Evolutionary conservation across 1,140 invertebrate genomes (phyloP), one percentile per base, ranked within the genome.

Genomic region (Holotrichia oblita): DNA sequence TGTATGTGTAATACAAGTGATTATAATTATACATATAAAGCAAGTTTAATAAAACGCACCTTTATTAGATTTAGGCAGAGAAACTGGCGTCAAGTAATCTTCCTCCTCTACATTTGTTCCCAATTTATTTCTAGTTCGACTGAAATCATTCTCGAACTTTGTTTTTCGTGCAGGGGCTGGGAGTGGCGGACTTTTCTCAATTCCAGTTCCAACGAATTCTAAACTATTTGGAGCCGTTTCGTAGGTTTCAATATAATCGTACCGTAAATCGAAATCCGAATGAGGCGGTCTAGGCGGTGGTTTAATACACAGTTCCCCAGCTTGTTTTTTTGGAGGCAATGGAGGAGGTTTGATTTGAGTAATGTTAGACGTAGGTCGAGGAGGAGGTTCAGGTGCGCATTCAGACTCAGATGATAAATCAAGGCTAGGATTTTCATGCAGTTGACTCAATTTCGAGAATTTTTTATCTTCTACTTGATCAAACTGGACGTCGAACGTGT

Each of bases 281-380:
- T 91, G 89, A 8, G 91, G 91, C 41, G 92, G 92, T 73, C 92
- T 88, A 2, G 92, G 91, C 0, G 92, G 93, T 0, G 93, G 92
- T 79, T 90, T 91, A 6, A 87, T 81, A 2, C 83, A 83, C 40
- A 85, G 79, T 73, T 85, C 84, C 40, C 80, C 80, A 27, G 81
- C 78, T 79, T 93, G 90, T 83, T 95, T 95, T 86, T 96, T 96
- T 0, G 95, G 95, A 3, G 95, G 95, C 77, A 96, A 87, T 0
- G 95, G 95, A 9, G 95, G 95, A 0, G 95, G 95, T 80, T 95
- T 90, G 73, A 91, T 89, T 87, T 85, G 88, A 86, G 84, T 90
- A 84, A 79, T 83, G 84, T 79, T 87, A 85, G 77, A 87, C n/a
- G 87, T 89, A 0, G 91, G 92, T 74, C 93, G 86, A 2, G 93